These are phyloP conservation scores for Noturus placidus DNA, from an alignment of 2,113 vertebrate genomes.

Conservation along the genomic window DNA sequence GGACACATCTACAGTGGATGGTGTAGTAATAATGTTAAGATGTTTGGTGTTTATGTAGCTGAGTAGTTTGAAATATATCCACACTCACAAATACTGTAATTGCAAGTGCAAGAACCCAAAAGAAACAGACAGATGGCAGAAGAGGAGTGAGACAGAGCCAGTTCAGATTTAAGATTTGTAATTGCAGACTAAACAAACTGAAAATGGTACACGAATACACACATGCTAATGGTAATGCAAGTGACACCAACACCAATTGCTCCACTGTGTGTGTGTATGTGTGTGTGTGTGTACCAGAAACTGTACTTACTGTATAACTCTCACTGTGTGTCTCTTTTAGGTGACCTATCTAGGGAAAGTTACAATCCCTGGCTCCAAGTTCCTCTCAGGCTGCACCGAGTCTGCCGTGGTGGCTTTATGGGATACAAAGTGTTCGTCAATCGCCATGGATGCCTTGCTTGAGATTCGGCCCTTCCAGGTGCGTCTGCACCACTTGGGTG, in stretches of 20 bases:
- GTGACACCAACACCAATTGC: background rate
- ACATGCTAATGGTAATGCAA: background rate
- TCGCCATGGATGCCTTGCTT: slow-evolving; percentile 81
- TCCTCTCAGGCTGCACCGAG: slow-evolving; percentile 95
- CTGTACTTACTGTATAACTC: background rate
- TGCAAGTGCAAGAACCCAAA: background rate
- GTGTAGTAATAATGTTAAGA: background rate
- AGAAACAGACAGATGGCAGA: background rate
- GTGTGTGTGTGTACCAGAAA: background rate
- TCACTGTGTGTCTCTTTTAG: slow-evolving; percentile 68
- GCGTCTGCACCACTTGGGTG: slow-evolving; percentile 90
- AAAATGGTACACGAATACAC: background rate
- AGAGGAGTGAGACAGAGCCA: background rate
- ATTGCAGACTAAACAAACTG: slow-evolving; percentile 46
- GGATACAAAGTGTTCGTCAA: slow-evolving; percentile 72
- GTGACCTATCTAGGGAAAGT: slow-evolving; percentile 95
- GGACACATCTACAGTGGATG: background rate
- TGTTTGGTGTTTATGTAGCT: background rate
- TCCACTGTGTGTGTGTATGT: background rate
- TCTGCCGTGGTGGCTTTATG: slow-evolving; percentile 91
- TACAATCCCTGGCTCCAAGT: slow-evolving; percentile 88
- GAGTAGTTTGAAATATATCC: background rate
- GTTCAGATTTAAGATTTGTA: slow-evolving; percentile 45
- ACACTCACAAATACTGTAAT: background rate
- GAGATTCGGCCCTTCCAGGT: slow-evolving; percentile 99